Evolutionary conservation across 2,797 vertebrate species (phyloP).

Genomic region (Rhyacichthys aspro): DNA sequence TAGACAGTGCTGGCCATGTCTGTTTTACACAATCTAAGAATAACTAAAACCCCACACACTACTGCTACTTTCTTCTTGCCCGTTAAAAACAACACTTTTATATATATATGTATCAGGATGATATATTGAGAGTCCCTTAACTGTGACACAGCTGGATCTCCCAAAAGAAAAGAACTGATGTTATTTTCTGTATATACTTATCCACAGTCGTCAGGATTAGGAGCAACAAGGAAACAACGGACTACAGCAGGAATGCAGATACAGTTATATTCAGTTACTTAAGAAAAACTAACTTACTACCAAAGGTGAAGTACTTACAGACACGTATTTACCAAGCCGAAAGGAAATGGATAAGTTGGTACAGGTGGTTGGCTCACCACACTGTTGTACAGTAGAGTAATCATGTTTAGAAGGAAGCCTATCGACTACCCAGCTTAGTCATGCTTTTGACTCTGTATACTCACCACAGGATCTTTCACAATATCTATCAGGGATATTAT

Average conservation of each 20-base stretch:
- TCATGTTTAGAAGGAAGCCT: constrained; percentile 26
- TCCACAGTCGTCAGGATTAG: no score
- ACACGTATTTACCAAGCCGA: constrained; percentile 52
- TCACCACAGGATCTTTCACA: constrained; percentile 98
- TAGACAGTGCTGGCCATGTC: neutral
- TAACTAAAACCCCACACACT: neutral
- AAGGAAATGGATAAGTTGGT: constrained; percentile 47
- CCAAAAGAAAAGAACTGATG: no score
- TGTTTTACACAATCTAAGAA: neutral
- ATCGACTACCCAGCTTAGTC: no score
- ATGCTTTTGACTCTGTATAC: constrained; percentile 4
- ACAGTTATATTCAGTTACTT: constrained; percentile 4
- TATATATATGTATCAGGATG: no score
- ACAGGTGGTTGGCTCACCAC: constrained; percentile 46
- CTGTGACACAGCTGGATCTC: no score
- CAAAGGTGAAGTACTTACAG: constrained; percentile 54
- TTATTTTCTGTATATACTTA: no score
- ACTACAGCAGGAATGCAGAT: neutral
- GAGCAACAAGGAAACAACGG: constrained; percentile 6
- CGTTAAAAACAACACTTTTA: neutral
- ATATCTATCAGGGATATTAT: constrained; percentile 98
- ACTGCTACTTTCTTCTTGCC: neutral
- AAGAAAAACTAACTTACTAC: constrained; percentile 12
- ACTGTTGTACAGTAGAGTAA: constrained; percentile 49
- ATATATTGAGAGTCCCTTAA: no score